phyloP scores from a whole-genome alignment of 2,888 invertebrate species.

The Drosophila diplacantha region DNA sequence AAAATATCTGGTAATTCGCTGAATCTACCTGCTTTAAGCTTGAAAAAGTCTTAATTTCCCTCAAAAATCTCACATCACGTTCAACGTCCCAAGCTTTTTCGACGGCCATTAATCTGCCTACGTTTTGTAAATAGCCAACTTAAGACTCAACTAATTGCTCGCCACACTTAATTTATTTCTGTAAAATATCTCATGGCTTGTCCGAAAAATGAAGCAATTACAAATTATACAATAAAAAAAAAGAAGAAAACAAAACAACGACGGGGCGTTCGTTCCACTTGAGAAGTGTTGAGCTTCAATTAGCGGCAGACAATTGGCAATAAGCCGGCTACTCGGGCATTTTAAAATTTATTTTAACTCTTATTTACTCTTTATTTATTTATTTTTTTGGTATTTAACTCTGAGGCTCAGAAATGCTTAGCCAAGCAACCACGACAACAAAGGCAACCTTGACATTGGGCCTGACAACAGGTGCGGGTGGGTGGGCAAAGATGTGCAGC shows the following conservation, averaged over 20 bases:
- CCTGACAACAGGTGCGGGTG: slow-evolving; percentile 38
- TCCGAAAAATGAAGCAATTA: slow-evolving; percentile 60
- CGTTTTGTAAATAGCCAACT: slow-evolving; percentile 45
- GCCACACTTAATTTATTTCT: slow-evolving; percentile 36
- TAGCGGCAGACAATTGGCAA: slow-evolving; percentile 43
- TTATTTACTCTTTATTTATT: slow-evolving; percentile 5
- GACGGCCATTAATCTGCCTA: slow-evolving; percentile 45
- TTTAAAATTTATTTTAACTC: slow-evolving; percentile 13
- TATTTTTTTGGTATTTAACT: slow-evolving; percentile 6
- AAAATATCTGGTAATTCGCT: background rate
- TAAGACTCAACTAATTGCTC: slow-evolving; percentile 52
- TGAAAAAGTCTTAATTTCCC: background rate
- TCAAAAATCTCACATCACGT: slow-evolving; percentile 13
- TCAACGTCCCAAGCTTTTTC: slow-evolving; percentile 11
- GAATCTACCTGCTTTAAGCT: slow-evolving; percentile 9
- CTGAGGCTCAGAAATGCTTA: slow-evolving; percentile 25
- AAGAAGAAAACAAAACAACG: slow-evolving; percentile 1
- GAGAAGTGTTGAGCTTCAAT: slow-evolving; percentile 59
- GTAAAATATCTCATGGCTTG: slow-evolving; percentile 35
- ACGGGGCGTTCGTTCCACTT: slow-evolving; percentile 64
- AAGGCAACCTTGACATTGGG: slow-evolving; percentile 66
- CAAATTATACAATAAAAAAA: slow-evolving; percentile 47
- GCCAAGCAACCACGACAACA: slow-evolving; percentile 22
- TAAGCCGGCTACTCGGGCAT: slow-evolving; percentile 32
- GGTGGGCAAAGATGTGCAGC: slow-evolving; percentile 58